A percentile compares a stretch with the other conserved stretches of the same genome.
Evolutionary conservation across 37 sponge, comb jelly and placozoan genomes (phyloP).

Genomic region (Beroe forskalii): DNA sequence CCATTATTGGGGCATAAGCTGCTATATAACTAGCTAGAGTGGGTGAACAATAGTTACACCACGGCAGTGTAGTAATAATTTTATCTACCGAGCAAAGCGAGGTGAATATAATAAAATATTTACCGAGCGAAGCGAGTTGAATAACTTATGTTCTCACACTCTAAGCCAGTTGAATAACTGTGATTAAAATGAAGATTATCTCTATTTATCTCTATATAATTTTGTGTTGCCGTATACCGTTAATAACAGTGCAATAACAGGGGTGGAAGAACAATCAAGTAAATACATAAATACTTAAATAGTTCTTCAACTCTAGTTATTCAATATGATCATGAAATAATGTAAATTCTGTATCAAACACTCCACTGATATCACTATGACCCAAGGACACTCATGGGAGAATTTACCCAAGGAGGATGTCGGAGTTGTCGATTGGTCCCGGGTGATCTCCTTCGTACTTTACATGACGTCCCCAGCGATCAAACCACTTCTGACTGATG

Average conservation of each 20-base stretch:
- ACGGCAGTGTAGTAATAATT: background rate
- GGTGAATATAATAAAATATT: background rate
- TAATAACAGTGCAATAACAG: too few species aligned
- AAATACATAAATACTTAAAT: background rate
- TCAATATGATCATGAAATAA: background rate
- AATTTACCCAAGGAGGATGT: conserved; percentile 76
- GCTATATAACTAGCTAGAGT: background rate
- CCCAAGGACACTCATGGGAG: too few species aligned
- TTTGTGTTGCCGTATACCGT: too few species aligned
- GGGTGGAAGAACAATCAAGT: too few species aligned
- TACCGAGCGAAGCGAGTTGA: background rate
- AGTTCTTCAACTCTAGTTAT: background rate
- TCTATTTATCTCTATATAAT: too few species aligned
- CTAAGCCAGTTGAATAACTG: too few species aligned
- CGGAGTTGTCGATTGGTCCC: conserved; percentile 89
- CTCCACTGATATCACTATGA: too few species aligned
- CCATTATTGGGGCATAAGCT: too few species aligned
- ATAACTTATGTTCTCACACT: background rate
- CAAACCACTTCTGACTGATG: conserved; percentile 56
- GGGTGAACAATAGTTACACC: background rate
- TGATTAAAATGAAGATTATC: too few species aligned
- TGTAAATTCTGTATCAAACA: too few species aligned
- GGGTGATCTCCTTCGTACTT: conserved; percentile 71
- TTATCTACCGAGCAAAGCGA: background rate
- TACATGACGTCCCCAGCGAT: background rate